Base-by-base conservation (phyloP, 2,888 invertebrate genomes). In the Dioctria linearis region DNA sequence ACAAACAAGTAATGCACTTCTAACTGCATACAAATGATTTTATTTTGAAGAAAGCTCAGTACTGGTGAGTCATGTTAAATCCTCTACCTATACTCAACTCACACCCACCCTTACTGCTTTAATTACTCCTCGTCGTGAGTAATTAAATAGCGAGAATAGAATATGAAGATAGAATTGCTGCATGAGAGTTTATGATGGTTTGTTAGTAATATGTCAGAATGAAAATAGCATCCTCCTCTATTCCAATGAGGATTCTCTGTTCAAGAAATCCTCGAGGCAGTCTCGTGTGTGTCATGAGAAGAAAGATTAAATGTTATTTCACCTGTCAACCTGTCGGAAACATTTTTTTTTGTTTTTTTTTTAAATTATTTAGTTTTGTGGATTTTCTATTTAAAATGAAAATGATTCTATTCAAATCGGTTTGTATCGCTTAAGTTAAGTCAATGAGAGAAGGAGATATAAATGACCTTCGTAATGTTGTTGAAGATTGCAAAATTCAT, bases 271-370 rank as follows among this genome's bases (percentile, higher is more conserved):
- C n/a, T n/a, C n/a, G 11, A 37, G 69, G 51, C 51, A 51, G 69
- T 69, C 49, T 25, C 25, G 25, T 69, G 11, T 69, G 37, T 51
- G 67, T 69, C 69, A 49, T 69, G 51, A 69, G 37, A 51, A 37
- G 69, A 37, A 37, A 54, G 37, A 69, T 69, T 51, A 51, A 69
- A 69, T 51, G 69, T 51, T 51, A 51, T 69, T 69, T 69, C 51
- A 51, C 51, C 37, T 69, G 69, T 46, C 67, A 46, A 67, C 67
- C 46, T 46, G 46, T 37, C 69, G 69, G 51, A 51, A 39, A 54
- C 9, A 11, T 54, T 0, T 54, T 8, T 25, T 25, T 25, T 25
- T 25, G 0, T 25, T 25, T 25, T 25, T 0, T 25, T 25, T 25
- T 25, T 25, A 2, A 25, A 25, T 25, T 25, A 25, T 25, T 25